Evolutionary conservation across 2,113 vertebrate species (phyloP), one percentile per base, ranked within the genome.

Genomic region (Chionodraco myersi): DNA sequence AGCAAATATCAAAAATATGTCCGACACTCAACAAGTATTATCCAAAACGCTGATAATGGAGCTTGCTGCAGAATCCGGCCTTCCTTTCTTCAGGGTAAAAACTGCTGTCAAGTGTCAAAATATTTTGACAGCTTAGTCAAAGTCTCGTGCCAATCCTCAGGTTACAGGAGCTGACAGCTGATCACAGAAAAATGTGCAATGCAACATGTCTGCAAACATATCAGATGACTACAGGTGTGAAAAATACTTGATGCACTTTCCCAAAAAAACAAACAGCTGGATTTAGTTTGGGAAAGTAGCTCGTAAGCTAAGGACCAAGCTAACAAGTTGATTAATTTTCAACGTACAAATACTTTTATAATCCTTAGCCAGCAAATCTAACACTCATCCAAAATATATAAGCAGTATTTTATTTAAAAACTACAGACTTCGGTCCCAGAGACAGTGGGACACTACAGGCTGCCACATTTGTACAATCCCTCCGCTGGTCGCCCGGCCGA

Each of bases 401-500:
- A 41, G 36, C 36, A 41, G 36, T 6, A 41, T 9, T 48, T 67
- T 53, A 41, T 66, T 66, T 12, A 16, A 61, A 74, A 41, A 57
- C 72, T 69, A 84, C 11, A 26, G 76, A 64, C 57, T 82, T 79
- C 13, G 49, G 75, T 79, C 86, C 82, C 80, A 62, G 61, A 85
- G 51, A 83, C 74, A 80, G 85, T 49, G 88, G 87, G 87, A 89
- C 86, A 72, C 77, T 69, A 48, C 67, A 63, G 83, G 51, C 77
- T 87, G 88, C 84, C 88, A 87, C 93, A 92, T 92, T 74, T 77
- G 88, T 78, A 57, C 83, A 41, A 89, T 80, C 77, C 58, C 72
- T 77, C 75, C 53, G 80, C 87, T 90, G 88, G 86, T 81, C 65
- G 82, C 81, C 88, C 84, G 89, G 86, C 88, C 93, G 93, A 92